phyloP scores from a whole-genome alignment of 1,140 invertebrate species.

The Anthonomus grandis region DNA sequence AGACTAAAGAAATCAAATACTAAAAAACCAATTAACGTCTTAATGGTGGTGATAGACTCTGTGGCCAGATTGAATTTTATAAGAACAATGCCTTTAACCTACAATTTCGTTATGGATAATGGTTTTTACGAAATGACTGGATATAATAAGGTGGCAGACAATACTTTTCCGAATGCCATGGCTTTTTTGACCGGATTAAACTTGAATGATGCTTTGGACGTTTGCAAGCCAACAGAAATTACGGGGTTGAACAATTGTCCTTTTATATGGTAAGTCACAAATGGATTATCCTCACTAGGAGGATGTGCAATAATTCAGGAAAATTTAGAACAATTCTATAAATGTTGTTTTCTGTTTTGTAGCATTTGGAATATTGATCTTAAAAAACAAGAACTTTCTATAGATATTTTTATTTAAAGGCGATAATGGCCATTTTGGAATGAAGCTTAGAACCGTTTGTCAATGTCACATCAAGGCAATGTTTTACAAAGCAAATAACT shows the following conservation, averaged over 20 bases:
- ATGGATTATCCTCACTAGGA: no score
- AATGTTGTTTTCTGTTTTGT: no score
- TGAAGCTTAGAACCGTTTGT: no score
- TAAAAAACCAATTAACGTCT: constrained; percentile 57
- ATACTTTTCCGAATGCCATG: constrained; percentile 81
- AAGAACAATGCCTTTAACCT: constrained; percentile 73
- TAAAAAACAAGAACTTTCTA: no score
- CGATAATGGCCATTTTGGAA: no score
- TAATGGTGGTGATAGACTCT: constrained; percentile 78
- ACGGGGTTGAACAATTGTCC: constrained; percentile 57
- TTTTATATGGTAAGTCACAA: constrained; percentile 58
- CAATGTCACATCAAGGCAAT: no score
- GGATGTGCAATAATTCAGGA: no score
- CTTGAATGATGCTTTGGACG: constrained; percentile 48
- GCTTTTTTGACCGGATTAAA: constrained; percentile 68
- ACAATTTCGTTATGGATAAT: constrained; percentile 57
- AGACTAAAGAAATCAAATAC: constrained; percentile 1
- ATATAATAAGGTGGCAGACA: constrained; percentile 71
- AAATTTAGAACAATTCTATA: no score
- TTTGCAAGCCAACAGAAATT: constrained; percentile 53
- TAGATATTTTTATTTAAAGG: no score
- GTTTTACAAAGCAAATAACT: no score
- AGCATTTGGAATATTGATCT: no score
- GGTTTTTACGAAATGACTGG: constrained; percentile 56
- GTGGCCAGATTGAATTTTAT: constrained; percentile 75